phyloP scores from a whole-genome alignment of 2,113 vertebrate genomes.

The Tupaia chinensis region DNA sequence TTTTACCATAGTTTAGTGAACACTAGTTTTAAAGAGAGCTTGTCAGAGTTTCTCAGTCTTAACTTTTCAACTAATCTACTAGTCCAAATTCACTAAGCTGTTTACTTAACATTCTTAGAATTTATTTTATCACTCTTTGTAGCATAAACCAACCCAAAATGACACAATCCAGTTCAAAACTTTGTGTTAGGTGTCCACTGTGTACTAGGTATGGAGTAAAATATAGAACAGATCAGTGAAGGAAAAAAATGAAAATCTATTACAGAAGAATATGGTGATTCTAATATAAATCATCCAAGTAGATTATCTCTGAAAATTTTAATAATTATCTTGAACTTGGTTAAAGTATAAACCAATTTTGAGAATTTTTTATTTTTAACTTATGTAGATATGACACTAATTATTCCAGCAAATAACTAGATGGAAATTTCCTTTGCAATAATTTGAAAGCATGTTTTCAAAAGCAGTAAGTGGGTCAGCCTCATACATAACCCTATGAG shows the following conservation, averaged over 20 bases:
- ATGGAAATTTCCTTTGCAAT: conserved; percentile 19
- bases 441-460: neutral
- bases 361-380: conserved; percentile 6
- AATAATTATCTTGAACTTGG: neutral
- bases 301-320: neutral
- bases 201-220: neutral
- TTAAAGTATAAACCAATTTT: conserved; percentile 6
- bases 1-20: neutral
- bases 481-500: too few relatives aligned
- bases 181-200: neutral
- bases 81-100: neutral
- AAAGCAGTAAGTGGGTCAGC: neutral
- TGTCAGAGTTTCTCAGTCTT: neutral
- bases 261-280: neutral
- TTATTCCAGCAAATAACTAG: neutral
- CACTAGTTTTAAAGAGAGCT: neutral
- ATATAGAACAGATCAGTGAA: neutral
- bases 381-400: neutral
- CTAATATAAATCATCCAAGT: neutral
- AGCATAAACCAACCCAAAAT: neutral
- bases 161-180: neutral
- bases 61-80: neutral
- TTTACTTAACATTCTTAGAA: neutral
- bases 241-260: neutral
- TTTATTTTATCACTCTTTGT: neutral